Evolutionary conservation across 2,888 invertebrate species (phyloP), one percentile per base, ranked within the genome.

Genomic region (Leucozona laternaria): DNA sequence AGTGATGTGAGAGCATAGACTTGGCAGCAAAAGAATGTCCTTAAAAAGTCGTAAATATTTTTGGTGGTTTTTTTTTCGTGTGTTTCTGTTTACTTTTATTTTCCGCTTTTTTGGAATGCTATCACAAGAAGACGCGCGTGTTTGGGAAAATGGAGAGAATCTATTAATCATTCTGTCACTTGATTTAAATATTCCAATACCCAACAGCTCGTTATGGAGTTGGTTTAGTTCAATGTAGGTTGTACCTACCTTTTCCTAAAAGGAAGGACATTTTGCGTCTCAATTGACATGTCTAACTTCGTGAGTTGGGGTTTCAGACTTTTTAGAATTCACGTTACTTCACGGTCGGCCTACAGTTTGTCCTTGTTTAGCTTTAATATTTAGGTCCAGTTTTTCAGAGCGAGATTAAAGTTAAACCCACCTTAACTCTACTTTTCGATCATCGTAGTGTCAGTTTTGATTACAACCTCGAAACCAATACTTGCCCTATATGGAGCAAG

Each of bases 131-230:
- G 73, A 53, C 79, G 81, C 79, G 81, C 75, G 78, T 82, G 55
- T 75, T 88, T 85, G 58, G 37, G 20, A 7, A 78, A 60, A 72
- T 34, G 73, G 66, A 80, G 82, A 70, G 66, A 82, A 80, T 70
- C 76, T 70, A 88, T 88, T 88, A 88, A 88, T 88, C 88, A 88
- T 88, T 57, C 78, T 80, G 88, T 85, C 88, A 85, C 85, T 85
- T 85, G 80, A 88, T 85, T 88, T 88, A 88, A 88, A 88, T 88
- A 88, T 88, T 79, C 68, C 66, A 37, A 78, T 78, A 78, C 70
- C 62, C 34, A 43, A 45, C 28, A 43, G 58, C 17, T 76, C 10
- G 50, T 28, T 50, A 60, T 3, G 31, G 40, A 55, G 75, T 64
- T 37, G 6, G 25, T 0, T 53, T 5, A 53, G 7, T 20, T 20